These are phyloP conservation scores for Noctilio leporinus DNA, from an alignment of 2,113 vertebrate species.

Conservation along the genomic window DNA sequence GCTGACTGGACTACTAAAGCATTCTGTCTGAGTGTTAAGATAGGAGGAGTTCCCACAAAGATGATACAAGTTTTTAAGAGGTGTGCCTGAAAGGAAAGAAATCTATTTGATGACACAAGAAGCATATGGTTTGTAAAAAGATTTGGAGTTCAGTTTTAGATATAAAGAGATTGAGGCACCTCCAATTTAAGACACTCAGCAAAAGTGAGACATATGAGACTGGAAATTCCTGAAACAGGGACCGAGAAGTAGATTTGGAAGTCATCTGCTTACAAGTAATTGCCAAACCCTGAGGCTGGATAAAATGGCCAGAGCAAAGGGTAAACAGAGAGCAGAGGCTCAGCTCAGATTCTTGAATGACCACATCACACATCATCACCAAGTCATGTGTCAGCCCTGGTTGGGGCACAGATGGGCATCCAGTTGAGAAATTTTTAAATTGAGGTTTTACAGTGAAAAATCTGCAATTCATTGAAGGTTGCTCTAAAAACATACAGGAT, in stretches of 20 bases:
- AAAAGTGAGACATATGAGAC: neutral
- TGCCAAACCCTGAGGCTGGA: neutral
- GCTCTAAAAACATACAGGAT: neutral
- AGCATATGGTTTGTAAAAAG: neutral
- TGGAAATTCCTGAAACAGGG: neutral
- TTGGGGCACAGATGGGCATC: neutral
- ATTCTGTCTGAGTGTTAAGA: neutral
- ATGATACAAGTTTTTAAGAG: neutral
- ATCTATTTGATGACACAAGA: neutral
- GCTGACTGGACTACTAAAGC: neutral
- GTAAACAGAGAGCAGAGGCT: neutral
- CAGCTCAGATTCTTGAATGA: neutral
- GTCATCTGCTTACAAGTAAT: neutral
- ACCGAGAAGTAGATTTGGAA: neutral
- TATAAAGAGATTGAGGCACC: neutral
- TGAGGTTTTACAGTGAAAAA: neutral
- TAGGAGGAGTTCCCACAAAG: neutral
- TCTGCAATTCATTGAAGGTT: neutral
- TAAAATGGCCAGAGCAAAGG: neutral
- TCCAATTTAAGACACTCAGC: neutral
- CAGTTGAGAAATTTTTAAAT: neutral
- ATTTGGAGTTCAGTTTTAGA: neutral
- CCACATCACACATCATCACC: neutral
- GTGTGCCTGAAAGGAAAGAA: neutral
- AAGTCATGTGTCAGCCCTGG: neutral